These are phyloP conservation scores for Macrotis lagotis DNA, from an alignment of 2,113 vertebrate species.

Conservation along the genomic window DNA sequence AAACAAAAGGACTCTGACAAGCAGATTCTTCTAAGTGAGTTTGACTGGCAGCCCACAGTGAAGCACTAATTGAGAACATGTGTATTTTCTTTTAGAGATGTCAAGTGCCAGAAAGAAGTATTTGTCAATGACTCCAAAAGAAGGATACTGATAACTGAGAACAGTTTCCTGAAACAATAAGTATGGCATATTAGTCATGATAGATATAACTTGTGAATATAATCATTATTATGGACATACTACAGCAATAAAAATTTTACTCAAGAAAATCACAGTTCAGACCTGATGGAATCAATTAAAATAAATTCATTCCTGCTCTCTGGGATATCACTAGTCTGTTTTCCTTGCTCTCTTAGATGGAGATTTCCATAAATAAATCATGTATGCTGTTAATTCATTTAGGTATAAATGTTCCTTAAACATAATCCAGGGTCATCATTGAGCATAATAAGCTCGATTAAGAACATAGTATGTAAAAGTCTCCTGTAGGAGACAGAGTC, in stretches of 20 bases:
- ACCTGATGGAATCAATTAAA: conserved; percentile 11
- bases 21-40: conserved; percentile 60
- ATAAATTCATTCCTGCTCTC: neutral
- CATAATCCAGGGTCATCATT: neutral
- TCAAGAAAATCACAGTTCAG: conserved; percentile 19
- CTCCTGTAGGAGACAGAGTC: neutral
- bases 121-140: conserved; percentile 50
- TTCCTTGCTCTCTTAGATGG: neutral
- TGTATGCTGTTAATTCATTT: neutral
- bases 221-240: conserved; percentile 2
- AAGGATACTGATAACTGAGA: conserved; percentile 49
- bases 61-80: neutral
- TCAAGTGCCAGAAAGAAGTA: conserved; percentile 53
- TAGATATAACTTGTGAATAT: conserved; percentile 37
- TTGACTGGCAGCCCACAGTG: conserved; percentile 54
- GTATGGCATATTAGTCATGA: neutral
- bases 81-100: conserved; percentile 55
- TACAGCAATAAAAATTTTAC: conserved; percentile 12
- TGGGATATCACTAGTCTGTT: neutral
- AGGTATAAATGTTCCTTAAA: neutral
- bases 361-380: neutral
- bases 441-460: neutral
- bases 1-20: conserved; percentile 62
- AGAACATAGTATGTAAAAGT: neutral
- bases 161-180: conserved; percentile 35